A percentile compares a stretch with the other conserved stretches of the same genome.
phyloP scores from a whole-genome alignment of 2,888 invertebrate genomes.

The Diogma glabrata region DNA sequence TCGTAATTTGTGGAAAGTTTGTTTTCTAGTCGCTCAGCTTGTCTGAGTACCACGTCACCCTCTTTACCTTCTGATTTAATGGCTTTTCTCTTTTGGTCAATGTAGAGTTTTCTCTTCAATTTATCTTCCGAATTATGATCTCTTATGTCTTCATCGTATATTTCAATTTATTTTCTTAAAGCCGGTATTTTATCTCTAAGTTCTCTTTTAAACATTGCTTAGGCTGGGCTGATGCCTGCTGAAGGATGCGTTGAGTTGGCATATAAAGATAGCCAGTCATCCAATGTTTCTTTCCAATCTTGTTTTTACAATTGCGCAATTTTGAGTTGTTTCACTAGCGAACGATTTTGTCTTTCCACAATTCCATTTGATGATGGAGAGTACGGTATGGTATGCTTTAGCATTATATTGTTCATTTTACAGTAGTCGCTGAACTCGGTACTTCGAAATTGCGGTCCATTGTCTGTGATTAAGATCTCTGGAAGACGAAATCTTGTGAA shows the following conservation, averaged over 20 bases:
- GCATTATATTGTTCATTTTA: conserved; percentile 13
- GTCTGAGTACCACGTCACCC: not conserved
- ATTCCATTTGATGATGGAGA: conserved; percentile 16
- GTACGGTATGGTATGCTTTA: conserved; percentile 16
- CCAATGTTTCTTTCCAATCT: not conserved
- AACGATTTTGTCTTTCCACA: conserved; percentile 12
- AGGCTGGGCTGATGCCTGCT: not conserved
- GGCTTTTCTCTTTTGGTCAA: not conserved
- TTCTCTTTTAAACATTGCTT: not conserved
- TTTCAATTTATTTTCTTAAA: not conserved
- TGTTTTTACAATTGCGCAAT: not conserved
- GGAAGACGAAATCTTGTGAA: conserved; percentile 22
- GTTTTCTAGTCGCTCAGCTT: not conserved
- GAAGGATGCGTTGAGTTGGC: not conserved
- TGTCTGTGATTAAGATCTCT: conserved; percentile 18
- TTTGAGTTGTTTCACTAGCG: conserved; percentile 7
- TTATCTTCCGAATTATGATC: not conserved
- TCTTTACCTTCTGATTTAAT: not conserved
- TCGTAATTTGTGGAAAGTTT: not conserved
- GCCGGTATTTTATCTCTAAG: not conserved
- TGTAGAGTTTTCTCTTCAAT: not conserved
- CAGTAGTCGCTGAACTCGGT: conserved; percentile 16
- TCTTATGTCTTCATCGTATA: conserved; percentile 1
- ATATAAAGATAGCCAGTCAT: not conserved
- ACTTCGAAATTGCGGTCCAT: conserved; percentile 16